Evolutionary conservation across 2,113 vertebrate genomes (phyloP).

Genomic region (Peucedramus taeniatus): DNA sequence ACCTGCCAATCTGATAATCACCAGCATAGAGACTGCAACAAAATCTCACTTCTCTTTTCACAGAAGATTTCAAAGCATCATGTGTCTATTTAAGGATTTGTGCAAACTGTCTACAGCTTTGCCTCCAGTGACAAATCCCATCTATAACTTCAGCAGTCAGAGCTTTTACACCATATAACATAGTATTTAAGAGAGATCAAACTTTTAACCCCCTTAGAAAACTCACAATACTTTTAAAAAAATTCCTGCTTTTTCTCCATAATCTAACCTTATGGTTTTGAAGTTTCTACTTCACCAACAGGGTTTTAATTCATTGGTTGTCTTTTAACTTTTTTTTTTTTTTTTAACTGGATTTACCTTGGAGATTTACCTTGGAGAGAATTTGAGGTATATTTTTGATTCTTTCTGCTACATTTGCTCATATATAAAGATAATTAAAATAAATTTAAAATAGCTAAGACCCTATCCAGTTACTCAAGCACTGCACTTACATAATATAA

Average conservation of each 20-base stretch:
- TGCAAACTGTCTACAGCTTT: neutral
- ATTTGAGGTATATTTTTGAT: neutral
- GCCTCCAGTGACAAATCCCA: neutral
- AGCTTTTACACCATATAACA: neutral
- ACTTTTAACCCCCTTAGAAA: neutral
- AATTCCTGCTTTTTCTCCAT: neutral
- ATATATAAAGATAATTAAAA: neutral
- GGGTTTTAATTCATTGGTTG: neutral
- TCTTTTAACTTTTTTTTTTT: neutral
- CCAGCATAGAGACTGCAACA: neutral
- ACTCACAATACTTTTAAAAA: fast-evolving
- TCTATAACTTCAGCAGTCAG: neutral
- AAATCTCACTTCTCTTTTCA: neutral
- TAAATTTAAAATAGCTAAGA: neutral
- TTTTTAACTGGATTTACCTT: neutral
- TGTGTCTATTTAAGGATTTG: neutral
- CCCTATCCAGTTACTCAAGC: neutral
- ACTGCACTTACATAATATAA: neutral
- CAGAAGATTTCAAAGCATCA: neutral
- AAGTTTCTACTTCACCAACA: neutral
- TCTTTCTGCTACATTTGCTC: neutral
- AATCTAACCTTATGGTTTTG: neutral
- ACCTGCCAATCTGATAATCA: neutral
- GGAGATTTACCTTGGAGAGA: neutral
- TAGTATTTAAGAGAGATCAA: neutral